Evolutionary conservation across 1,140 invertebrate genomes (phyloP), one percentile per base, ranked within the genome.

Genomic region (Rhynchophorus ferrugineus): DNA sequence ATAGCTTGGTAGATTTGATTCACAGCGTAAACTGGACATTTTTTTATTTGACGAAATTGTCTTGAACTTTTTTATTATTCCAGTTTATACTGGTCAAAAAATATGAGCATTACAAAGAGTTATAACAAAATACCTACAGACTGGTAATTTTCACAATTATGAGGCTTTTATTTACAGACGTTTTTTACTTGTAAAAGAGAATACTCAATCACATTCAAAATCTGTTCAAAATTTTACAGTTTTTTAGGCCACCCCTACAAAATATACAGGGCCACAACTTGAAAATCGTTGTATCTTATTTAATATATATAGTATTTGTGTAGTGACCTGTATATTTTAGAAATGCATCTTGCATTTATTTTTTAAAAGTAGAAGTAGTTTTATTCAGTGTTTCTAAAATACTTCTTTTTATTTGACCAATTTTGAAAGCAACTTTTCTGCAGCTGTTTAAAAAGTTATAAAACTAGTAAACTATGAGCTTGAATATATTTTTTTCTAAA

Each of bases 241-340:
- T 54, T 58, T 58, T 58, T 58, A 43, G 52, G 57, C 57, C 57
- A 55, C 57, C 57, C 22, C 53, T 52, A 48, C 36, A 49, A 58
- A 54, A 58, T 58, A 58, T 58, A 58, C 46, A 58, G 56, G 50
- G 44, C 51, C 51, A 54, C 51, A 54, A 54, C 51, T 54, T 54
- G 24, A 42, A 5, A 39, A 36, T 38, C 33, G 22, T 22, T 22
- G n/a, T 16, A 18, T 20, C 19, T 22, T 11, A 14, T 48, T 19
- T n/a, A 38, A 11, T 11, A 14, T 38, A 8, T 6, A 9, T 49
- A 21, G 44, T 53, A 33, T 37, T 52, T 46, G 50, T 55, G 47
- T 49, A 49, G 46, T 55, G 45, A 49, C 53, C 53, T 55, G 47
- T 55, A 49, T 55, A 55, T 55, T 55, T 55, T 49, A 13, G 52